These are phyloP conservation scores for Limnothrissa miodon DNA, from an alignment of 2,113 vertebrate species.

Conservation along the genomic window DNA sequence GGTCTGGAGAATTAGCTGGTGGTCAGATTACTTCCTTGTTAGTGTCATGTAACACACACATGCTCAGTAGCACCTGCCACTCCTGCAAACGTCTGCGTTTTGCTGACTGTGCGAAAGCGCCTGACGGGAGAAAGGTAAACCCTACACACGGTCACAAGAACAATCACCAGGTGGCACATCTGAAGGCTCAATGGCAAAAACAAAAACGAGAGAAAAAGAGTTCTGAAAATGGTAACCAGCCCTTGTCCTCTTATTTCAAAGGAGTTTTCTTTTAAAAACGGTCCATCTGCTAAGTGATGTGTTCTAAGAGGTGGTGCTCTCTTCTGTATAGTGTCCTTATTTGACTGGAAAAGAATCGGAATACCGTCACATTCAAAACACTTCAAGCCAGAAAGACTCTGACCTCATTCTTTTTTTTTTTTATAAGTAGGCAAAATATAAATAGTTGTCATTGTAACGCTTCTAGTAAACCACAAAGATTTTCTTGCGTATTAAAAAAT, in stretches of 20 bases:
- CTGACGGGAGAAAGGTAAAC: slow-evolving; percentile 33
- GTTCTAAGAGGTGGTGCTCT: slow-evolving; percentile 9
- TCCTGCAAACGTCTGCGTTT: slow-evolving; percentile 41
- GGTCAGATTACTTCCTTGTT: slow-evolving; percentile 46
- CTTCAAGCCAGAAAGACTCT: slow-evolving; percentile 38
- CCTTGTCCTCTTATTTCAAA: slow-evolving; percentile 45
- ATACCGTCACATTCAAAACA: slow-evolving; percentile 41
- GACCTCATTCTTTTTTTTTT: not conserved
- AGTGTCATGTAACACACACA: slow-evolving; percentile 38
- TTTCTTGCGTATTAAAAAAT: slow-evolving; percentile 39
- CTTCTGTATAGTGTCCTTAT: slow-evolving; percentile 40
- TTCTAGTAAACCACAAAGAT: slow-evolving; percentile 40
- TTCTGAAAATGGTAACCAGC: slow-evolving; percentile 46
- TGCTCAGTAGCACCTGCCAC: slow-evolving; percentile 59
- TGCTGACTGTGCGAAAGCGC: slow-evolving; percentile 27
- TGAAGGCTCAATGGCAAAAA: slow-evolving; percentile 43
- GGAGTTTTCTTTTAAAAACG: slow-evolving; percentile 32
- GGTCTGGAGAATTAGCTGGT: slow-evolving; percentile 41
- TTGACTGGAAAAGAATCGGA: slow-evolving; percentile 32
- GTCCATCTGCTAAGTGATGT: slow-evolving; percentile 37
- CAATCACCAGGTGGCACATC: slow-evolving; percentile 39
- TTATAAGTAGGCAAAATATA: slow-evolving; percentile 23
- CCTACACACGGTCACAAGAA: slow-evolving; percentile 41
- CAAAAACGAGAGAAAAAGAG: not conserved
- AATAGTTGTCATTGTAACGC: slow-evolving; percentile 32